Conservation (phyloP, 1,140 invertebrate species). For the Aphis gossypii region DNA sequence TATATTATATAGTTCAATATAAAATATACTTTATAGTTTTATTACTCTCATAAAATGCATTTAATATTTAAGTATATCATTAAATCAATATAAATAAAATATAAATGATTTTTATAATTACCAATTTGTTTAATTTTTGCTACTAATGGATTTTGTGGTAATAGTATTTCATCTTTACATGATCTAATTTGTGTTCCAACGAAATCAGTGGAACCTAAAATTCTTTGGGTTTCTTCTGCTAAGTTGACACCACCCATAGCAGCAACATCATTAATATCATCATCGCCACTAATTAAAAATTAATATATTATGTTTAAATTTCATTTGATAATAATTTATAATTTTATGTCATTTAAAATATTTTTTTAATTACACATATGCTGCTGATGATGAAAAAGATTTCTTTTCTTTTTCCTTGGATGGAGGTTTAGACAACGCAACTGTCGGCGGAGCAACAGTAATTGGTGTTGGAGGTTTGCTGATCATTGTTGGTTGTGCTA, state of each 20-base stretch:
- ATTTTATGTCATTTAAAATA: neutral
- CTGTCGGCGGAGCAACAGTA: conserved; percentile 49
- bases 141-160: conserved; percentile 80
- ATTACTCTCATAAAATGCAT: neutral
- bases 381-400: conserved; percentile 60
- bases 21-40: neutral
- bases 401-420: conserved; percentile 60
- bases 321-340: neutral
- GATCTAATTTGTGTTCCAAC: conserved; percentile 95
- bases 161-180: conserved; percentile 93
- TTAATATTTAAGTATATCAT: neutral
- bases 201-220: conserved; percentile 92
- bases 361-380: conserved; percentile 60
- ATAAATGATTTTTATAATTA: conserved; percentile 63
- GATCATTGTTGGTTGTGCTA: conserved; percentile 62
- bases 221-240: conserved; percentile 93
- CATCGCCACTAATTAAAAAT: conserved; percentile 73
- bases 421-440: conserved; percentile 58
- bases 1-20: neutral
- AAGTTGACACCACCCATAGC: conserved; percentile 99
- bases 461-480: conserved; percentile 41
- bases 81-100: conserved; percentile 11
- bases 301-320: neutral
- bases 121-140: conserved; percentile 79
- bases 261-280: conserved; percentile 98